phyloP scores from a whole-genome alignment of 2,888 invertebrate genomes.

The Athalia cordata region DNA sequence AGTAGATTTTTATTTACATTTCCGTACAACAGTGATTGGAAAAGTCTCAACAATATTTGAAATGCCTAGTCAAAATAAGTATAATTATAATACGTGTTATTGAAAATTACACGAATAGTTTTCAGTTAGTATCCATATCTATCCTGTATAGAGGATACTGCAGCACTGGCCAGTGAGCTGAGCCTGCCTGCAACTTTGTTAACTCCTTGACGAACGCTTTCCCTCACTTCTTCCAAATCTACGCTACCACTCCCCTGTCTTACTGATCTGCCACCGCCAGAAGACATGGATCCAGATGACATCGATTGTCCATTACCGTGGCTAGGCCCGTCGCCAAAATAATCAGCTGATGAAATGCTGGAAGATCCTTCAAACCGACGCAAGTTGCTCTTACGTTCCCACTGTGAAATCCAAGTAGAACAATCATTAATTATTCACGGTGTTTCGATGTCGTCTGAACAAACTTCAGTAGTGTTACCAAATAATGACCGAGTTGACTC shows the following conservation, averaged over 20 bases:
- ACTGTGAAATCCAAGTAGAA: constrained; percentile 65
- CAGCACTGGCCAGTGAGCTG: constrained; percentile 94
- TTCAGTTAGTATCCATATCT: constrained; percentile 67
- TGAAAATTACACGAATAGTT: constrained; percentile 18
- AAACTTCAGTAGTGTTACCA: not conserved
- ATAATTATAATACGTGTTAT: constrained; percentile 21
- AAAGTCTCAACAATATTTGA: constrained; percentile 50
- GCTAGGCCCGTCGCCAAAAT: constrained; percentile 82
- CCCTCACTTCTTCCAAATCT: constrained; percentile 97
- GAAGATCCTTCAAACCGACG: constrained; percentile 93
- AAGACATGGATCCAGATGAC: constrained; percentile 66
- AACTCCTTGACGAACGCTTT: constrained; percentile 97
- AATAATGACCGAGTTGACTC: not conserved
- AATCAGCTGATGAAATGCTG: constrained; percentile 97
- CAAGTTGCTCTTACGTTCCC: constrained; percentile 77
- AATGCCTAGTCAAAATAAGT: constrained; percentile 32
- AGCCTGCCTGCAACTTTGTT: constrained; percentile 98
- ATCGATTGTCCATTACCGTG: constrained; percentile 68
- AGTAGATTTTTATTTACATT: constrained; percentile 67
- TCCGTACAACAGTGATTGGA: constrained; percentile 60
- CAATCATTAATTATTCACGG: too few relatives aligned
- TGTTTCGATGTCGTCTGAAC: too few relatives aligned
- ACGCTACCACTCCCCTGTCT: constrained; percentile 59
- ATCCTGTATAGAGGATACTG: constrained; percentile 94
- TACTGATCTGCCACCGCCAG: constrained; percentile 59